These are phyloP conservation scores for Drosophila lowei DNA, from an alignment of 1,140 invertebrate genomes.

Conservation along the genomic window DNA sequence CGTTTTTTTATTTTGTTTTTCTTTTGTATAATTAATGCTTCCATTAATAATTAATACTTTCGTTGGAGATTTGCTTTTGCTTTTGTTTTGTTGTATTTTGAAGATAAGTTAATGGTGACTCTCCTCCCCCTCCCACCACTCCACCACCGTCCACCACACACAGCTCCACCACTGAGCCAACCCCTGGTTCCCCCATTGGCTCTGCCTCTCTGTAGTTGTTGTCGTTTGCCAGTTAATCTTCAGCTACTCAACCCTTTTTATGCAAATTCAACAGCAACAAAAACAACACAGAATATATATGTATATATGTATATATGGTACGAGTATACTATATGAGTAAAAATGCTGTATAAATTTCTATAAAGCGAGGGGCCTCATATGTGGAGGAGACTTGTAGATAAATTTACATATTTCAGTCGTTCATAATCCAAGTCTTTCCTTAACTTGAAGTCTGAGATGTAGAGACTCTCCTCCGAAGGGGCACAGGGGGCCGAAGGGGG, in stretches of 20 bases:
- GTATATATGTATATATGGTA: constrained; percentile 64
- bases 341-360: constrained; percentile 74
- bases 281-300: constrained; percentile 39
- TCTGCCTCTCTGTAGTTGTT: constrained; percentile 32
- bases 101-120: constrained; percentile 40
- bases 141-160: constrained; percentile 22
- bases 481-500: background rate
- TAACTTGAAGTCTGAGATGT: constrained; percentile 64
- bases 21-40: constrained; percentile 38
- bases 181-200: background rate
- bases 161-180: too few relatives aligned
- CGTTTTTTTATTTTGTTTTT: background rate
- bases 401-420: constrained; percentile 79
- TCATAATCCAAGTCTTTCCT: constrained; percentile 79
- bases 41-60: constrained; percentile 45
- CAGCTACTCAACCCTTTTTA: constrained; percentile 80
- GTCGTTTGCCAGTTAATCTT: constrained; percentile 70
- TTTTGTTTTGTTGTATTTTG: constrained; percentile 10
- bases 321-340: constrained; percentile 58
- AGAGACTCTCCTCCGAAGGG: background rate
- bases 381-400: constrained; percentile 72
- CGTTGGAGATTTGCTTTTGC: constrained; percentile 4
- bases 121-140: background rate
- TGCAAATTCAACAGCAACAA: constrained; percentile 62
- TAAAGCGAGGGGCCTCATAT: constrained; percentile 69